Percentiles rank a stretch among this genome's conserved stretches.
These are phyloP conservation scores for Mobula birostris DNA, from an alignment of 2,113 vertebrate genomes.

Conservation along the genomic window DNA sequence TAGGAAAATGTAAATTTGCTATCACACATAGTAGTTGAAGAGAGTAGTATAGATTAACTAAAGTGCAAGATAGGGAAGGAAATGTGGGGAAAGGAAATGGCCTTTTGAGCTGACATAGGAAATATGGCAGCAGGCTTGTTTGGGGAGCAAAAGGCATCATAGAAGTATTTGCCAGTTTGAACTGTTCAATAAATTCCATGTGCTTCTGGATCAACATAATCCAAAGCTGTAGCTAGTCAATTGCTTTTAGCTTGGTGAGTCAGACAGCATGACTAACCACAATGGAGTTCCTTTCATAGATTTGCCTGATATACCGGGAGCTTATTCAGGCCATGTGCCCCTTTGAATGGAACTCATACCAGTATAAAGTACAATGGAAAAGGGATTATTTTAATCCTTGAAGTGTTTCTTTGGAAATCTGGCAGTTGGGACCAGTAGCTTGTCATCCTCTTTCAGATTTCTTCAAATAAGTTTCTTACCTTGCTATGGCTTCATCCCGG, in stretches of 20 bases:
- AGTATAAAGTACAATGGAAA: background rate
- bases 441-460: background rate
- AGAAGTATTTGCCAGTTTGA: too few species aligned
- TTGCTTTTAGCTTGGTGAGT: background rate
- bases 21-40: too few species aligned
- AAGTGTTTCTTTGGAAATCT: background rate
- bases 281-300: background rate
- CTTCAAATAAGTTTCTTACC: conserved; percentile 58
- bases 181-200: too few species aligned
- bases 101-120: too few species aligned
- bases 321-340: background rate
- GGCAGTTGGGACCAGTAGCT: background rate
- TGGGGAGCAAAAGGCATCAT: too few species aligned
- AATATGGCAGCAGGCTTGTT: too few species aligned
- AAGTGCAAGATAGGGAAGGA: too few species aligned
- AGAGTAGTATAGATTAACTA: too few species aligned
- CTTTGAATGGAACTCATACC: background rate
- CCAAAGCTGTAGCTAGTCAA: background rate
- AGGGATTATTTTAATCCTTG: background rate
- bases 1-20: too few species aligned
- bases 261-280: background rate
- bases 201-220: background rate
- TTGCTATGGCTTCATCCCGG: conserved; percentile 88
- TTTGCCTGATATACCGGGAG: background rate
- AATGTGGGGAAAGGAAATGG: too few species aligned